phyloP scores from a whole-genome alignment of 2,797 vertebrate genomes.

The Sebastiscus tertius region DNA sequence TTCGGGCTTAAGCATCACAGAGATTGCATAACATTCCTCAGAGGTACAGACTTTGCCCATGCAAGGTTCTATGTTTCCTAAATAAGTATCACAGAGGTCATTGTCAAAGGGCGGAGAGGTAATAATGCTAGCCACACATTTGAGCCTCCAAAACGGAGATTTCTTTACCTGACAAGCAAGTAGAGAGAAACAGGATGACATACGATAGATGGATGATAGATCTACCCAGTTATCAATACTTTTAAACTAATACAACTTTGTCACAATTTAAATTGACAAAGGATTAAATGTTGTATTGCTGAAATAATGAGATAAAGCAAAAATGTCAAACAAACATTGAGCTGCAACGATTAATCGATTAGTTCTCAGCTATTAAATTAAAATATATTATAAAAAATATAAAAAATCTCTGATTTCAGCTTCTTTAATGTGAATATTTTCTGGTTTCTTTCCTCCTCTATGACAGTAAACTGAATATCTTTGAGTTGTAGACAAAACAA shows the following conservation, averaged over 20 bases:
- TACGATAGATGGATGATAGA: background rate
- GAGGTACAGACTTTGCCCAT: background rate
- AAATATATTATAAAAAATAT: too few relatives aligned
- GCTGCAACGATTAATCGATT: accelerated
- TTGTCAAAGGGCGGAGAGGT: background rate
- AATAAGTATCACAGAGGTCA: background rate
- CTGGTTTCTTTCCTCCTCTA: too few relatives aligned
- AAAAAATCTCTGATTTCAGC: too few relatives aligned
- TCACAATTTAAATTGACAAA: background rate
- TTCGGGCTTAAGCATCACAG: background rate
- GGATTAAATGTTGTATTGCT: background rate
- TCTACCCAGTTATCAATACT: background rate
- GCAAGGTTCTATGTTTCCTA: background rate
- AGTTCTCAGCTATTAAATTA: too few relatives aligned
- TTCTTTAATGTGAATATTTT: too few relatives aligned
- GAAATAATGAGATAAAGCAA: background rate
- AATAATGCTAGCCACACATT: background rate
- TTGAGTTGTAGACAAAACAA: too few relatives aligned
- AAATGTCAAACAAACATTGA: too few relatives aligned
- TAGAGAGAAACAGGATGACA: background rate
- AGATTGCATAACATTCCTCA: background rate
- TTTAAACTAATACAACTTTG: background rate
- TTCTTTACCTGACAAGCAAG: background rate
- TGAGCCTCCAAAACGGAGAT: background rate
- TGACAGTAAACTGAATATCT: too few relatives aligned